phyloP scores from a whole-genome alignment of 2,797 vertebrate species.

The Sorex maritimensis region DNA sequence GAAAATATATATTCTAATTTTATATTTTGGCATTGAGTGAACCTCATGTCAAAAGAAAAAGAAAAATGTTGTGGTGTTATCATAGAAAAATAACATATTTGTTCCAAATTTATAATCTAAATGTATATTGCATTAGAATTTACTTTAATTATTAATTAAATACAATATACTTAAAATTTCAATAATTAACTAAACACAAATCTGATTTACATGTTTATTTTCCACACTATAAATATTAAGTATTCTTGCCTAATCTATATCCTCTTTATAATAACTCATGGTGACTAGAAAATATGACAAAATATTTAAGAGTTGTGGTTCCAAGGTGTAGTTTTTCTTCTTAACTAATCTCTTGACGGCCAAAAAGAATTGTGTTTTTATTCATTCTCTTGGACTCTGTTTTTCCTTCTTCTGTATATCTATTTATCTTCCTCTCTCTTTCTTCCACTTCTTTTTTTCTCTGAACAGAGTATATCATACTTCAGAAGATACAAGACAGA shows the following conservation, averaged over 20 bases:
- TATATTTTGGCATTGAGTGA: constrained; percentile 28
- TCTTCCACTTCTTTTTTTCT: not conserved
- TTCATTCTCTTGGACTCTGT: not conserved
- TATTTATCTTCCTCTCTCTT: rapidly evolving
- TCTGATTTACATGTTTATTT: constrained; percentile 81
- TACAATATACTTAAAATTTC: constrained; percentile 77
- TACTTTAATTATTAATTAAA: constrained; percentile 84
- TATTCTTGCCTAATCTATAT: constrained; percentile 49
- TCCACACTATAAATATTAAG: constrained; percentile 9
- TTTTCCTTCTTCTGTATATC: not conserved
- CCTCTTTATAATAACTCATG: constrained; percentile 39
- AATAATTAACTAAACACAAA: constrained; percentile 83
- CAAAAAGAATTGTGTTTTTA: not conserved
- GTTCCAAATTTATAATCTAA: constrained; percentile 40
- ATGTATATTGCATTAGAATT: constrained; percentile 73
- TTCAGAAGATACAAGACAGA: constrained; percentile 26
- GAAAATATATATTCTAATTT: constrained; percentile 61
- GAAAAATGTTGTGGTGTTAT: not conserved
- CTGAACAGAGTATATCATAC: rapidly evolving
- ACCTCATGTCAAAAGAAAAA: not conserved
- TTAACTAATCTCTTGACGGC: not conserved
- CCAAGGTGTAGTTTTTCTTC: not conserved
- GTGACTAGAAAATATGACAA: constrained; percentile 39
- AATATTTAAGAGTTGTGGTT: constrained; percentile 31
- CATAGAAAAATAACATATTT: constrained; percentile 23